Conservation (phyloP, 2,797 vertebrate genomes). For the Spheniscus humboldti region DNA sequence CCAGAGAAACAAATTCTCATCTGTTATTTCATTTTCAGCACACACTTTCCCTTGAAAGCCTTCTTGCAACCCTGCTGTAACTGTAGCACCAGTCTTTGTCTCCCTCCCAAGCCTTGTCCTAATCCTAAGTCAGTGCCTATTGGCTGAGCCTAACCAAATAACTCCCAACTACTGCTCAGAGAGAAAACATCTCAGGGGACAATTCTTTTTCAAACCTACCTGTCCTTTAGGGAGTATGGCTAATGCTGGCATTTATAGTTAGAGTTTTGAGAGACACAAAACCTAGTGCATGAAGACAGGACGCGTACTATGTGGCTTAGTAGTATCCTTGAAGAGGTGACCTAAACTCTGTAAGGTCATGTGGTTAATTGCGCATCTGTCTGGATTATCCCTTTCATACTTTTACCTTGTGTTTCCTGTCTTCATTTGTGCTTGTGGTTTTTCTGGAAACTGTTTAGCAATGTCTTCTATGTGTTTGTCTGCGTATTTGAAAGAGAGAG, state of each 20-base stretch:
- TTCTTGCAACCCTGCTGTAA: not conserved
- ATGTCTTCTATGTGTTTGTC: not conserved
- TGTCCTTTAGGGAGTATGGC: not conserved
- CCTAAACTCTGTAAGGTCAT: too few species aligned
- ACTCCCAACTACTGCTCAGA: not conserved
- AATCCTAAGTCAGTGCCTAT: not conserved
- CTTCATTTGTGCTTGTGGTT: not conserved
- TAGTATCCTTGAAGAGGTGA: not conserved
- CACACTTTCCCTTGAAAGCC: not conserved
- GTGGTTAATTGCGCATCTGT: not conserved
- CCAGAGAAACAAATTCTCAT: not conserved
- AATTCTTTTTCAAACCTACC: not conserved
- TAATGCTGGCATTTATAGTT: not conserved
- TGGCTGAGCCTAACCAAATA: not conserved
- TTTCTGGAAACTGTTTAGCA: constrained; percentile 10
- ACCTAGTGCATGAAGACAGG: not conserved
- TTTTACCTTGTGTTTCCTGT: not conserved
- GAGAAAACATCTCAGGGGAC: too few species aligned
- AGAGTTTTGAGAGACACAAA: not conserved
- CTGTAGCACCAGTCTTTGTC: too few species aligned
- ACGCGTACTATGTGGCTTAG: not conserved
- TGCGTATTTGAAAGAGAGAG: not conserved
- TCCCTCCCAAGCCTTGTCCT: not conserved
- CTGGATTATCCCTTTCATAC: not conserved
- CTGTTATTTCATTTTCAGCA: not conserved